Percentiles rank a stretch among this genome's conserved stretches.
Evolutionary conservation across 2,113 vertebrate species (phyloP).

Genomic region (Calidris pygmaea): DNA sequence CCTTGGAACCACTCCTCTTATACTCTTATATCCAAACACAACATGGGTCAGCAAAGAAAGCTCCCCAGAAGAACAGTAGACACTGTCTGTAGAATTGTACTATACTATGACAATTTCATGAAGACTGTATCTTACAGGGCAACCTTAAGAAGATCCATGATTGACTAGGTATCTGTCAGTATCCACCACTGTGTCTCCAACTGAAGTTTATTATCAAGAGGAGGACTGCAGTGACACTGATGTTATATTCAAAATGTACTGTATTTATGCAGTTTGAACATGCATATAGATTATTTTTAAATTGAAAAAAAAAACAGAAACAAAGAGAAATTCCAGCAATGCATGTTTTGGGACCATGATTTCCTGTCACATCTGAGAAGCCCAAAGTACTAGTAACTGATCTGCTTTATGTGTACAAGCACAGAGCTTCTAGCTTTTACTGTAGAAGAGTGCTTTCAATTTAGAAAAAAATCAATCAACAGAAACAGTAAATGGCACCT

Average conservation of each 20-base stretch:
- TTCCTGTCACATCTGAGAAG: not conserved
- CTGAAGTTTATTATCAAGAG: not conserved
- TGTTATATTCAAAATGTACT: not conserved
- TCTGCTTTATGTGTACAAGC: not conserved
- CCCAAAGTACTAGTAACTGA: not conserved
- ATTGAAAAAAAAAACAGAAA: not conserved
- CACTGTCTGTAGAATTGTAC: not conserved
- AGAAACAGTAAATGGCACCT: not conserved
- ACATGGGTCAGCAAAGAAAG: accelerated
- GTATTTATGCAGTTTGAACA: not conserved
- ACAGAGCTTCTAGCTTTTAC: not conserved
- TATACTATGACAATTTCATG: not conserved
- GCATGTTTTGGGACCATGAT: not conserved
- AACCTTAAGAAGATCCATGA: not conserved
- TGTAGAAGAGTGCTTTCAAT: conserved; percentile 12
- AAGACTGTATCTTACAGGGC: not conserved
- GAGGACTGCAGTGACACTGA: not conserved
- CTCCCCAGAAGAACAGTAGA: not conserved
- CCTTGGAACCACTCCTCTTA: not conserved
- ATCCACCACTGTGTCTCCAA: not conserved
- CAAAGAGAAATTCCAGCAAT: not conserved
- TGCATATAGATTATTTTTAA: not conserved
- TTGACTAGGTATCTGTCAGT: not conserved
- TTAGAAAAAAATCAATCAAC: conserved; percentile 37
- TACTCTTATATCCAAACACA: not conserved